Base-by-base conservation (phyloP, 1,140 invertebrate species). In the Aculops lycopersici region DNA sequence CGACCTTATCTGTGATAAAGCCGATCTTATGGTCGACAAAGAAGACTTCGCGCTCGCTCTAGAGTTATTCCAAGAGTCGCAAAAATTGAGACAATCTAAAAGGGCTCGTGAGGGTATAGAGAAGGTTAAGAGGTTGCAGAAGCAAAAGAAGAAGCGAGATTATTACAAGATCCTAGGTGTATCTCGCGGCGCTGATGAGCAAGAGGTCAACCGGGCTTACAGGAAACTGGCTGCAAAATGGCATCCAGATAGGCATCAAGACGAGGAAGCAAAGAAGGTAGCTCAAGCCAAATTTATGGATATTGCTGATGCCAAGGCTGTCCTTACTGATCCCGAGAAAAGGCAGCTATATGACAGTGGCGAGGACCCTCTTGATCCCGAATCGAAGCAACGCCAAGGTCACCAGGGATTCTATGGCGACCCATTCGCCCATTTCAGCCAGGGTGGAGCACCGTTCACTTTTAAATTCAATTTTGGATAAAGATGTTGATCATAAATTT, bases 271-370 rank as follows among this genome's bases (percentile, higher is more conserved):
- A 37, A 97, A 97, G 59, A 83, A 88, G 54, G 63, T 71, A 20
- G 90, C 92, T 0, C 77, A 98, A 55, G 90, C 90, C 55, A 92
- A 77, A 58, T 98, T 98, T 52, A 94, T 97, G 45, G 88, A 97
- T 55, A 84, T 98, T 51, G 90, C 90, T 13, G 79, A 86, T 35
- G 92, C 92, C 16, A 98, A 98, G 61, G 92, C 97, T 64, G 90
- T 86, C 21, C 58, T 74, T 14, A 68, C 69, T 39, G 69, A 74
- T 61, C 63, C 66, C 46, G 81, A 92, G 53, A 94, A 90, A 59
- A 63, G 86, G 45, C 64, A 69, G 43, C 78, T 80, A 55, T 95
- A 81, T 57, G 88, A 97, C 59, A 64, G 68, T 47, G 90, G 92
- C 39, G 72, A 81, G 51, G 92, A 98, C 69, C 92, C 92, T 0